Conservation (phyloP, 2,888 invertebrate species). For the Cerastis leucographa region DNA sequence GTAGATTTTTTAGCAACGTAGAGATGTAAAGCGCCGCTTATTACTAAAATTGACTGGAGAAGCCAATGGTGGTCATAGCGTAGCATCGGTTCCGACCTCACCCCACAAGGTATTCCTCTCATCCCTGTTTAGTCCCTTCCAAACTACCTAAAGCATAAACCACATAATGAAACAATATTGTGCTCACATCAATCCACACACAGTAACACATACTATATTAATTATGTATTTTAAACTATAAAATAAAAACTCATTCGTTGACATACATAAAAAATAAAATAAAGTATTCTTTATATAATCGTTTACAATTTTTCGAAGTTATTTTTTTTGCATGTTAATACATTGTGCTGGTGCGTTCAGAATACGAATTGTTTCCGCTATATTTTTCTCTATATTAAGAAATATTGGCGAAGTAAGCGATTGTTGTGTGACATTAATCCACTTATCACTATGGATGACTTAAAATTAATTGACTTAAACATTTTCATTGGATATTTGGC, state of each 20-base stretch:
- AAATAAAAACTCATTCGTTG: conserved; percentile 80
- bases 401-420: conserved; percentile 86
- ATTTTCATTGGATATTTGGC: conserved; percentile 80
- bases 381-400: conserved; percentile 76
- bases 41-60: conserved; percentile 47
- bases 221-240: conserved; percentile 75
- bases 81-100: conserved; percentile 74
- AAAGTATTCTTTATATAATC: conserved; percentile 75
- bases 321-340: conserved; percentile 77
- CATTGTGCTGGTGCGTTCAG: conserved; percentile 87
- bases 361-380: conserved; percentile 76
- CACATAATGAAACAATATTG: conserved; percentile 83
- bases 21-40: conserved; percentile 46
- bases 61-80: conserved; percentile 49
- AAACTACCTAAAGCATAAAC: conserved; percentile 82
- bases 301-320: conserved; percentile 68
- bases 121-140: conserved; percentile 87
- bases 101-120: conserved; percentile 73
- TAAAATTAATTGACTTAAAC: conserved; percentile 90
- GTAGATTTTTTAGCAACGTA: conserved; percentile 17
- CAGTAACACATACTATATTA: conserved; percentile 81
- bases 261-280: conserved; percentile 78
- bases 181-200: conserved; percentile 87
- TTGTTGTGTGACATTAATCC: conserved; percentile 77
- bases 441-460: conserved; percentile 88